Evolutionary conservation across 2,113 vertebrate genomes (phyloP).

Genomic region (Percina caprodes): DNA sequence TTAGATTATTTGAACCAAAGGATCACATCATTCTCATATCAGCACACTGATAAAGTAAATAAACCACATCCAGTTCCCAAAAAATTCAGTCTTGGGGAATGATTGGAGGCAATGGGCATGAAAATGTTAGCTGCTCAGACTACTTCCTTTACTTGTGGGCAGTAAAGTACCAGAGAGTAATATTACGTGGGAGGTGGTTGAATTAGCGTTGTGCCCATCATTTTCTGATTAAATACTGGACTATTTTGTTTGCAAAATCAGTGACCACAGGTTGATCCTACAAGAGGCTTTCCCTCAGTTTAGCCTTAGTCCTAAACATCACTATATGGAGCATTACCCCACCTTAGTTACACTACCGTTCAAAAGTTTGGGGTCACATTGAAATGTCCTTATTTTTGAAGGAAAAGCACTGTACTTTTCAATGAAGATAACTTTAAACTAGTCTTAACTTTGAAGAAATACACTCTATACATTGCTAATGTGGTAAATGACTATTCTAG

Average conservation of each 20-base stretch:
- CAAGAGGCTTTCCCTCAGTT: background rate
- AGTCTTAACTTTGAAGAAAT: no score
- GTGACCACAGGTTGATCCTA: background rate
- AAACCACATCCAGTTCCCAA: background rate
- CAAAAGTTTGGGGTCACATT: no score
- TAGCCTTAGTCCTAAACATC: background rate
- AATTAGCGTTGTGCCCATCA: conserved; percentile 3
- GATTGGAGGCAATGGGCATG: conserved; percentile 9
- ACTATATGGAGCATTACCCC: no score
- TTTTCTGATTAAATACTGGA: background rate
- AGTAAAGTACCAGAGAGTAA: conserved; percentile 12
- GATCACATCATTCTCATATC: conserved; percentile 12
- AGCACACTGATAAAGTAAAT: conserved; percentile 15
- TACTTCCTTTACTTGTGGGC: background rate
- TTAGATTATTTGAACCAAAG: conserved; percentile 9
- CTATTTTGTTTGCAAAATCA: conserved; percentile 9
- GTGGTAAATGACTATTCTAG: no score
- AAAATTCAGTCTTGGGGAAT: background rate
- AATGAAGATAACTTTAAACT: no score
- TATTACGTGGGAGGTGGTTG: background rate
- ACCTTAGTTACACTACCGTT: no score
- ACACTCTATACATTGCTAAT: no score
- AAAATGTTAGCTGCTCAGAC: background rate
- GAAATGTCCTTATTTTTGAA: no score
- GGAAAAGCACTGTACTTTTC: no score